Evolutionary conservation across 1,140 invertebrate species (phyloP).

Genomic region (Tetramorium simillimum): DNA sequence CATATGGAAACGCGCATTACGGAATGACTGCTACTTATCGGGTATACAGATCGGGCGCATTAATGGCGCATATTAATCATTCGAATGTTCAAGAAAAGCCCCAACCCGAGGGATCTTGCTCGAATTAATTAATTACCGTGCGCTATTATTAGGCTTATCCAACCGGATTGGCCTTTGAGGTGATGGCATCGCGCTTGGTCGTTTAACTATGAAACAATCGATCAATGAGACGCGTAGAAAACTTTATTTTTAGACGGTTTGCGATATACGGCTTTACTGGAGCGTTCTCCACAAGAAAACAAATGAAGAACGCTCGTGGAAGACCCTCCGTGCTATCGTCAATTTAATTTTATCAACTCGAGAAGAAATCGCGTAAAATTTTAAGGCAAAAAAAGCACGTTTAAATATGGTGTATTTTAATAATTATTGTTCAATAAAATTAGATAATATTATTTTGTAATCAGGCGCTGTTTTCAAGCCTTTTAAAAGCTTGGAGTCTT

Average conservation of each 20-base stretch:
- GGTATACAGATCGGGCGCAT: neutral
- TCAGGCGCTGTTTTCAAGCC: neutral
- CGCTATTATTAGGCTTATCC: neutral
- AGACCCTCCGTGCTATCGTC: neutral
- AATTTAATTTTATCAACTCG: neutral
- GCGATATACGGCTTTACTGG: neutral
- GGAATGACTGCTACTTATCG: conserved; percentile 45
- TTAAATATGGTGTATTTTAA: neutral
- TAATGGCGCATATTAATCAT: conserved; percentile 45
- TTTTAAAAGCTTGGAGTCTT: neutral
- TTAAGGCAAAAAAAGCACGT: neutral
- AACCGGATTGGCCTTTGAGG: conserved; percentile 6
- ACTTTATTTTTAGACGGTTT: conserved; percentile 1
- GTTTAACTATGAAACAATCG: neutral
- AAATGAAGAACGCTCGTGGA: neutral
- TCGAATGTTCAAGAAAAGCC: conserved; percentile 50
- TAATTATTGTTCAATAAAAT: neutral
- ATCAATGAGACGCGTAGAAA: neutral
- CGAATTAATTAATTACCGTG: conserved; percentile 16
- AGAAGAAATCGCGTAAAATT: neutral
- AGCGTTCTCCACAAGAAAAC: neutral
- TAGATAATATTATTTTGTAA: neutral
- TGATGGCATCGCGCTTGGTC: conserved; percentile 4
- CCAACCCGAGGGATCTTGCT: neutral
- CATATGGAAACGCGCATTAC: conserved; percentile 5